phyloP scores from a whole-genome alignment of 2,888 invertebrate species.

The Eupithecia centaureata region DNA sequence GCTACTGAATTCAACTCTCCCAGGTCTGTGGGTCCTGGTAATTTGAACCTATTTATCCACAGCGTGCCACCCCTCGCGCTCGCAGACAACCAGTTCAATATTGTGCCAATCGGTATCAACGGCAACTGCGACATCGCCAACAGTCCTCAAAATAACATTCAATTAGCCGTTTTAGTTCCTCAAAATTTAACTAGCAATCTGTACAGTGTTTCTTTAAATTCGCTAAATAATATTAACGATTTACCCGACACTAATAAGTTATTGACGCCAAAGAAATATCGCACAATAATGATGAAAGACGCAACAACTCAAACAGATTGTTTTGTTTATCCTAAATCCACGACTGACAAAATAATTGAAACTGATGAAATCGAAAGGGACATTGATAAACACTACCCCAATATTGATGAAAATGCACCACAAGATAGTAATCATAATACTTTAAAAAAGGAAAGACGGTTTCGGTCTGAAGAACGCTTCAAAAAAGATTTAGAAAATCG shows the following conservation, averaged over 20 bases:
- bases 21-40: constrained; percentile 70
- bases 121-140: constrained; percentile 69
- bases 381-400: constrained; percentile 82
- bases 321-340: constrained; percentile 53
- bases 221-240: constrained; percentile 66
- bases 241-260: constrained; percentile 65
- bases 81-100: constrained; percentile 73
- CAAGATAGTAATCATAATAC: constrained; percentile 77
- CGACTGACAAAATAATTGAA: constrained; percentile 65
- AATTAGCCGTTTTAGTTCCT: constrained; percentile 85
- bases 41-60: constrained; percentile 75
- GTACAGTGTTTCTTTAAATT: constrained; percentile 75
- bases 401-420: constrained; percentile 79
- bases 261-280: constrained; percentile 78
- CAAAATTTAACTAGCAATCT: constrained; percentile 73
- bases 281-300: constrained; percentile 81
- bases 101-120: constrained; percentile 75
- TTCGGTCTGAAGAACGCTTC: constrained; percentile 80
- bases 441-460: constrained; percentile 80
- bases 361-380: constrained; percentile 67
- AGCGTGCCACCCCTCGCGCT: constrained; percentile 74
- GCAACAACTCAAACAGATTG: constrained; percentile 88
- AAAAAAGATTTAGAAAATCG: constrained; percentile 86
- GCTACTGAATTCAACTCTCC: constrained; percentile 76
- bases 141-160: constrained; percentile 79